phyloP scores from a whole-genome alignment of 1,140 invertebrate species.

The Bilobella aurantiaca region DNA sequence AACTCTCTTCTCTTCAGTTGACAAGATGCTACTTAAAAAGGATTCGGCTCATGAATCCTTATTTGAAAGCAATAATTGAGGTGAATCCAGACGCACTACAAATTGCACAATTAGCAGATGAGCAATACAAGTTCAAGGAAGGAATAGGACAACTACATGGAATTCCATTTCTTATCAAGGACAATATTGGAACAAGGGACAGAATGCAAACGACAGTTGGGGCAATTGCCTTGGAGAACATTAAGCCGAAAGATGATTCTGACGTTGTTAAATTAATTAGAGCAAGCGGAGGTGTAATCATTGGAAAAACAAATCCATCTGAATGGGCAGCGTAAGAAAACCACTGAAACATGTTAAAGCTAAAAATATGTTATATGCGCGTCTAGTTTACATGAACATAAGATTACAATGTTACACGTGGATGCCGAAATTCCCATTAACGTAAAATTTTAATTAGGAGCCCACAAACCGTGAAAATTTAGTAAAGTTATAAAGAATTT shows the following conservation, averaged over 20 bases:
- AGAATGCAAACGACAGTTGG: slow-evolving; percentile 15
- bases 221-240: slow-evolving; percentile 6
- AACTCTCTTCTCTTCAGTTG: background rate
- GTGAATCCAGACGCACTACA: background rate
- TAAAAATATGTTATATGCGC: too few species aligned
- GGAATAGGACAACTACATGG: slow-evolving; percentile 7
- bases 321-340: slow-evolving; percentile 18
- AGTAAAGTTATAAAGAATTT: too few species aligned
- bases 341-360: too few species aligned
- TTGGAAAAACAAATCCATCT: slow-evolving; percentile 15
- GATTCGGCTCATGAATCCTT: slow-evolving; percentile 1
- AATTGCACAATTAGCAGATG: background rate
- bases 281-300: slow-evolving; percentile 8
- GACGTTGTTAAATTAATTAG: slow-evolving; percentile 6
- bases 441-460: too few species aligned
- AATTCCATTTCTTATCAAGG: slow-evolving; percentile 19
- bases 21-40: background rate
- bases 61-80: slow-evolving; percentile 4
- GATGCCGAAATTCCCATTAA: too few species aligned
- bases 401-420: too few species aligned
- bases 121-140: background rate
- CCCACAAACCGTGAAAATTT: too few species aligned
- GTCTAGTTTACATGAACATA: too few species aligned
- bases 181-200: slow-evolving; percentile 13
- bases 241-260: slow-evolving; percentile 10